Evolutionary conservation across 2,888 invertebrate species (phyloP), one percentile per base, ranked within the genome.

Genomic region (Drosophila nr. perissopoda): DNA sequence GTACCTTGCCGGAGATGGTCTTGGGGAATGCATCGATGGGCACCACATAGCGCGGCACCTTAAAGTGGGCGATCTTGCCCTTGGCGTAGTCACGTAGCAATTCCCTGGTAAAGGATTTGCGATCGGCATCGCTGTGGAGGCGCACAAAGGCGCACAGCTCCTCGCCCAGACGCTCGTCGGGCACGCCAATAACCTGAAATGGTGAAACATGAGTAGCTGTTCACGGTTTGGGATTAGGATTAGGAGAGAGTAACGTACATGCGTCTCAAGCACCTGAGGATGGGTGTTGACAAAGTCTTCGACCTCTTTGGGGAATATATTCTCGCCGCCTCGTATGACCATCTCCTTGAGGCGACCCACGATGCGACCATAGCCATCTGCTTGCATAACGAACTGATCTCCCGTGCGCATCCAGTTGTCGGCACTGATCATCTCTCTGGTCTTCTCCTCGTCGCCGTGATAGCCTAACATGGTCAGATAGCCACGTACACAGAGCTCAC

Each of bases 241-340:
- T 48, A 1, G 0, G 16, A 45, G 4, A 2, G 1, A 4, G 6
- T 2, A 33, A 83, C 91, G 73, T 91, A 96, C 96, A 87, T 96
- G 95, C 10, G 94, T 94, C 91, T 97, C 96, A 21, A 94, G 90
- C 45, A 97, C 94, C 75, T 94, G 93, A 0, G 96, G 96, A 93
- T 97, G 96, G 0, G 94, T 94, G 81, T 95, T 95, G 2, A 97
- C 90, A 73, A 95, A 94, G 76, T 96, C 95, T 93, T 97, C 97
- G 54, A 97, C 94, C 94, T 97, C 97, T 94, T 95, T 95, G 0
- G 97, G 97, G 90, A 95, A 97, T 64, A 97, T 95, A 89, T 97
- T 97, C 92, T 97, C 96, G n/a, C 97, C 97, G 6, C 97, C 97
- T 53, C 97, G 93, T 63, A 96, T 96, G 52, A 97, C 95, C 94